A percentile compares a stretch with the other conserved stretches of the same genome.
These are phyloP conservation scores for Sciaenops ocellatus DNA, from an alignment of 2,797 vertebrate species.

Conservation along the genomic window DNA sequence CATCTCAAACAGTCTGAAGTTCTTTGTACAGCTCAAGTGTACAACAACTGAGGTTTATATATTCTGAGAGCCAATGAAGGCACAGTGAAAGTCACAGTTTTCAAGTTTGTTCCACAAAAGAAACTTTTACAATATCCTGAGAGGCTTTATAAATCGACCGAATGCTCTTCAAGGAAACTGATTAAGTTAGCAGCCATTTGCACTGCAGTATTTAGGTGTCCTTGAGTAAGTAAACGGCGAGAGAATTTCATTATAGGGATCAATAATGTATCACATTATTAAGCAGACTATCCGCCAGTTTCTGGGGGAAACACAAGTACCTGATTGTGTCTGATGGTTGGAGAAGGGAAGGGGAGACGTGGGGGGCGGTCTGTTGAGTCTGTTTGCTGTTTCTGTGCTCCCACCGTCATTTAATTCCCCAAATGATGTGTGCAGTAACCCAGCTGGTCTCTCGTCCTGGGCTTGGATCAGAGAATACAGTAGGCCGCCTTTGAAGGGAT, in stretches of 20 bases:
- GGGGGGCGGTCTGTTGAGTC: conserved; percentile 34
- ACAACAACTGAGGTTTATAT: neutral
- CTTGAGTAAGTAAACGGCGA: conserved; percentile 1
- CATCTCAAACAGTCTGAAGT: conserved; percentile 4
- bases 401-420: conserved; percentile 70
- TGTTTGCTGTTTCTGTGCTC: conserved; percentile 74
- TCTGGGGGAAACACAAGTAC: conserved; percentile 31
- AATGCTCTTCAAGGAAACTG: conserved; percentile 7
- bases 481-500: conserved; percentile 74
- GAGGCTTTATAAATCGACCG: conserved; percentile 6
- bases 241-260: conserved; percentile 30
- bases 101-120: conserved; percentile 1
- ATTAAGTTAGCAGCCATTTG: conserved; percentile 14
- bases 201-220: conserved; percentile 5
- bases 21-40: conserved; percentile 8
- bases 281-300: neutral
- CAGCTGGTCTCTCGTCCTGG: conserved; percentile 64
- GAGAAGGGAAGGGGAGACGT: neutral
- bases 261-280: conserved; percentile 37
- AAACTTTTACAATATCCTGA: conserved; percentile 9
- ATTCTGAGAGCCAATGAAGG: neutral
- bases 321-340: conserved; percentile 44
- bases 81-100: conserved; percentile 13
- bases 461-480: conserved; percentile 74
- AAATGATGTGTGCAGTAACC: conserved; percentile 73